Base-by-base conservation (phyloP, 1,140 invertebrate species). In the Lethrus apterus region DNA sequence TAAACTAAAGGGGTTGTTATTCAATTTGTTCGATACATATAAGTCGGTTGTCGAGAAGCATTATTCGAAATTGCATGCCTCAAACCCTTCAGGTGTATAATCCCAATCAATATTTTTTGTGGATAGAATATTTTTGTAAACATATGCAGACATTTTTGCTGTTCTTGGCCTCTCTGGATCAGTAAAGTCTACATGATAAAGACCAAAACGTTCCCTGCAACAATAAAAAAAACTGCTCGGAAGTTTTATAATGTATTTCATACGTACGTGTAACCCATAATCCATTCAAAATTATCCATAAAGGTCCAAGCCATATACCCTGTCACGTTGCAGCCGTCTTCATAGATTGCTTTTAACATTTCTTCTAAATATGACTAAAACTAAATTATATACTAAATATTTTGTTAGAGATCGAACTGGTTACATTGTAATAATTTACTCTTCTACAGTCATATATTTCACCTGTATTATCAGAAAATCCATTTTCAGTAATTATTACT, bases 231-330 rank as follows among this genome's bases (percentile, higher is more conserved):
- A 19, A 14, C n/a, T n/a, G n/a, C n/a, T n/a, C n/a, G n/a, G n/a
- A 26, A 26, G 24, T 26, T 26, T 26, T 26, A 26, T 26, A 7
- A 1, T 2, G n/a, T 30, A 13, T 10, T n/a, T n/a, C n/a, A 30
- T 15, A 56, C 51, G 46, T 51, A 63, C 68, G 52, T 62, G 49
- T 70, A 64, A 32, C 70, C 73, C 21, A 59, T 62, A 15, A 59
- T 60, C 77, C 78, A 80, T 59, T 81, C 79, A 54, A 79, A 78
- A 56, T 80, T 81, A 52, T 83, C 80, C 62, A 80, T 68, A 2
- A 83, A 55, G 8, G 71, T 73, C 80, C 79, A 83, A 3, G 69
- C 68, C n/a, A 74, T 74, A 57, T 81, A 83, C 0, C 68, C 74
- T 1, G 54, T 60, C 2, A 69, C 55, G 23, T 66, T 67, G 1